These are phyloP conservation scores for Orius insidiosus DNA, from an alignment of 1,140 invertebrate species.

Conservation along the genomic window DNA sequence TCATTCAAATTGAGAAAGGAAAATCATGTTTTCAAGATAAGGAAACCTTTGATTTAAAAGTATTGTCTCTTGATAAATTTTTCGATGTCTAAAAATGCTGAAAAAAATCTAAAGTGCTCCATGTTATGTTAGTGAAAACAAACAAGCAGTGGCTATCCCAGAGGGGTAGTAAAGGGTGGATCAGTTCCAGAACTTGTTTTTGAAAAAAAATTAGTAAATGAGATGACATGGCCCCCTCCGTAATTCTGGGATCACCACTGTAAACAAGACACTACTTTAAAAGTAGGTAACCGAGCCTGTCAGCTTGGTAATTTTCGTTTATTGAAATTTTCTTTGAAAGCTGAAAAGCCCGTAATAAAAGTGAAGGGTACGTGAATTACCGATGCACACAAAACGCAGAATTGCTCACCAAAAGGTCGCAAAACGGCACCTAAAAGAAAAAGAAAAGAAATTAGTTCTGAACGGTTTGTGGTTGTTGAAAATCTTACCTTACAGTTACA, in stretches of 20 bases:
- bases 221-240: no score
- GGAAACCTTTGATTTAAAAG: no score
- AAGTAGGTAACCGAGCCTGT: slow-evolving; percentile 2
- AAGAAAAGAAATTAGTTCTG: slow-evolving; percentile 25
- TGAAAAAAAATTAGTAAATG: no score
- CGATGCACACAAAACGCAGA: slow-evolving; percentile 80
- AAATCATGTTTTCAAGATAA: no score
- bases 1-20: no score
- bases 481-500: slow-evolving; percentile 60
- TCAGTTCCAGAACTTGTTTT: no score
- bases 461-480: neutral
- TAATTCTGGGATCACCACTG: neutral
- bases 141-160: slow-evolving; percentile 1
- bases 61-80: no score
- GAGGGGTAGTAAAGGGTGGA: neutral
- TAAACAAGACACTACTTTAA: neutral
- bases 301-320: neutral
- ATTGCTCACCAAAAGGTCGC: slow-evolving; percentile 80
- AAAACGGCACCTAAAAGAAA: slow-evolving; percentile 68
- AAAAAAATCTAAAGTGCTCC: neutral
- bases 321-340: neutral
- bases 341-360: slow-evolving; percentile 10
- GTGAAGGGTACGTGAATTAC: slow-evolving; percentile 33
- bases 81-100: no score
- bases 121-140: neutral